Evolutionary conservation across 2,888 invertebrate genomes (phyloP).

Genomic region (Diadromus collaris): DNA sequence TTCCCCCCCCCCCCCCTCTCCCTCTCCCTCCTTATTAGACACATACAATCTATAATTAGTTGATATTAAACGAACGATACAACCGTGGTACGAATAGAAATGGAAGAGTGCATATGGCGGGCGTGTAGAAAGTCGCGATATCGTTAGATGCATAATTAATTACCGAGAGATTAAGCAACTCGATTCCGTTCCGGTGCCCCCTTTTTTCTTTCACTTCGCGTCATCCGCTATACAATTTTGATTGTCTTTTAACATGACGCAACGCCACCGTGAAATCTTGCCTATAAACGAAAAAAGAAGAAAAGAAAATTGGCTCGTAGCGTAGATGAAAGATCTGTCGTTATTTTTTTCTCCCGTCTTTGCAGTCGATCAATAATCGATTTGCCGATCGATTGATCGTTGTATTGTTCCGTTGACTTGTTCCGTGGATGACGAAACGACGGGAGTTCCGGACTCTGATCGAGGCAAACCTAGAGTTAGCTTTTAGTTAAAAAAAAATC

Average conservation of each 20-base stretch:
- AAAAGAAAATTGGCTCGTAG: neutral
- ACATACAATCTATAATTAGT: conserved; percentile 58
- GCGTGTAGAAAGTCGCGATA: conserved; percentile 46
- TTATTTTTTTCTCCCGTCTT: neutral
- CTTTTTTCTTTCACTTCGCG: neutral
- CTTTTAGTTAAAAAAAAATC: no score
- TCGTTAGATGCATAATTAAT: conserved; percentile 52
- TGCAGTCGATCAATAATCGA: neutral
- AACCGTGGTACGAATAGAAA: conserved; percentile 51
- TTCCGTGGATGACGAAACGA: conserved; percentile 1
- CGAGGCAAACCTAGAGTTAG: no score
- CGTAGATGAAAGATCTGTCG: neutral
- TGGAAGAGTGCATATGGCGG: conserved; percentile 35
- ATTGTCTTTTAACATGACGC: conserved; percentile 21
- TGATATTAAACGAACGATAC: conserved; percentile 55
- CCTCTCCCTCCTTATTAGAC: conserved; percentile 52
- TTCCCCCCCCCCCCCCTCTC: conserved; percentile 42
- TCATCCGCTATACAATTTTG: conserved; percentile 16
- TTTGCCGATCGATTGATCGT: conserved; percentile 9
- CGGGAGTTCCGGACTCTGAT: neutral
- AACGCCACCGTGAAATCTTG: conserved; percentile 26
- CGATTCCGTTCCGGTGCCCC: conserved; percentile 25
- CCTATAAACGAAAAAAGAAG: neutral
- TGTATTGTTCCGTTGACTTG: conserved; percentile 1
- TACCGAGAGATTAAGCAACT: conserved; percentile 43